These are phyloP conservation scores for Anguilla rostrata DNA, from an alignment of 2,113 vertebrate genomes.

Conservation along the genomic window DNA sequence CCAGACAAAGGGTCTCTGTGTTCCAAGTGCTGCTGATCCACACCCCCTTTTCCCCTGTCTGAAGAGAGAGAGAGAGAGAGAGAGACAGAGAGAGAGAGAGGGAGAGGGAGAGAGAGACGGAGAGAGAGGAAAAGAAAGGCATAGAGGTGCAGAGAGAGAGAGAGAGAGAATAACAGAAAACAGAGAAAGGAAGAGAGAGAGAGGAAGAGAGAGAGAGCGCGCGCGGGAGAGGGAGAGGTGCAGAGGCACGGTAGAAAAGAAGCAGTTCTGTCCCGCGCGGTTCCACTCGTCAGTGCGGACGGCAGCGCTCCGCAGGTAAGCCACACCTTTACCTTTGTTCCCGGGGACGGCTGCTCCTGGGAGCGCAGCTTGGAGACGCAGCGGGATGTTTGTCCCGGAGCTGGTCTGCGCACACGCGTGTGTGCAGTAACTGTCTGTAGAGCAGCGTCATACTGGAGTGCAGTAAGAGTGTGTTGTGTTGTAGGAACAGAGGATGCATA, in stretches of 20 bases:
- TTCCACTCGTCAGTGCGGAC: slow-evolving; percentile 41
- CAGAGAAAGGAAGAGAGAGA: neutral
- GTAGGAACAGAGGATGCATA: neutral
- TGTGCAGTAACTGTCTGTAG: slow-evolving; percentile 4
- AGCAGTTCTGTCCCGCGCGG: slow-evolving; percentile 50
- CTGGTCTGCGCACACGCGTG: no score
- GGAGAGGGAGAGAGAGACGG: slow-evolving; percentile 1
- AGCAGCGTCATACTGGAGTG: neutral
- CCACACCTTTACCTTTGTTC: neutral
- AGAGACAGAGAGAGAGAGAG: slow-evolving; percentile 33
- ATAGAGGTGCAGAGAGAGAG: slow-evolving; percentile 19
- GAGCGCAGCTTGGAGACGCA: slow-evolving; percentile 56
- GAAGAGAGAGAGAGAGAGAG: slow-evolving; percentile 24
- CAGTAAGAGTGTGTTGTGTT: neutral
- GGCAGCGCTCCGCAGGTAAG: slow-evolving; percentile 65
- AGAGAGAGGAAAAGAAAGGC: neutral
- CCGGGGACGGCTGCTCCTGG: neutral
- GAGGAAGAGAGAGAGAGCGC: slow-evolving; percentile 3
- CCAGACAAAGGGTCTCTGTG: slow-evolving; percentile 77
- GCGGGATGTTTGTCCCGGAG: slow-evolving; percentile 3
- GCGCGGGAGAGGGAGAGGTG: slow-evolving; percentile 32
- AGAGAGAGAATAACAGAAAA: neutral
- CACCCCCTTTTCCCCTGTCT: slow-evolving; percentile 58
- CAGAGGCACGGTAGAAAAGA: slow-evolving; percentile 57
- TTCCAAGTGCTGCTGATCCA: slow-evolving; percentile 63